Percentiles rank a stretch among this genome's conserved stretches.
phyloP scores from a whole-genome alignment of 1,140 invertebrate genomes.

The Zaprionus vittiger region DNA sequence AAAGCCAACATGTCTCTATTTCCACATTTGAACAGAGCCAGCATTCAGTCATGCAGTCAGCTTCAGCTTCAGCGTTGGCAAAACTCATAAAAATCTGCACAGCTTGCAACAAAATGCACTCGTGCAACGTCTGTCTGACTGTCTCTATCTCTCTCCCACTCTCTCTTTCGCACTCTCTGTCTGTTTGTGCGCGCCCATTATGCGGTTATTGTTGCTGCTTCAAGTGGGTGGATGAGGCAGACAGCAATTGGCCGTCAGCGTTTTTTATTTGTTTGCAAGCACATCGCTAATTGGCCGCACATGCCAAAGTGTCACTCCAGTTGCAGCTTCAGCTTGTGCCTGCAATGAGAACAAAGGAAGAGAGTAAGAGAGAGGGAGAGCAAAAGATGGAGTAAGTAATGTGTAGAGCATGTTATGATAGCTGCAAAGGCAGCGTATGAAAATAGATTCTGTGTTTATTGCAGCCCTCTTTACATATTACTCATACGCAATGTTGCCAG shows the following conservation, averaged over 20 bases:
- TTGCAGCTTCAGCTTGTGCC: neutral
- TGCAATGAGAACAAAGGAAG: neutral
- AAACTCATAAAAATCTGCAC: slow-evolving; percentile 63
- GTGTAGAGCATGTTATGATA: neutral
- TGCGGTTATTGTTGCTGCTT: slow-evolving; percentile 34
- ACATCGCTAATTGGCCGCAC: slow-evolving; percentile 74
- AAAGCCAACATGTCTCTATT: slow-evolving; percentile 82
- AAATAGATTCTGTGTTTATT: neutral
- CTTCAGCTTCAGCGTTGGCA: slow-evolving; percentile 21
- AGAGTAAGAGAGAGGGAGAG: neutral
- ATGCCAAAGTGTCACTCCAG: slow-evolving; percentile 67
- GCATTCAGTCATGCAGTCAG: slow-evolving; percentile 47
- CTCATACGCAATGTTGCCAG: neutral
- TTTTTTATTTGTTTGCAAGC: slow-evolving; percentile 66
- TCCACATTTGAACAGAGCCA: slow-evolving; percentile 62
- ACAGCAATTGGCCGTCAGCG: slow-evolving; percentile 62
- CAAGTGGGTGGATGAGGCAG: slow-evolving; percentile 2
- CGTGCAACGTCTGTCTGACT: slow-evolving; percentile 29
- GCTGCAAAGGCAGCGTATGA: neutral
- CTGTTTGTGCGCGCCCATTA: neutral
- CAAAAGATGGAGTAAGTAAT: neutral
- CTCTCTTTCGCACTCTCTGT: neutral
- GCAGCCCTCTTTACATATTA: neutral
- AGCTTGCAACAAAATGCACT: slow-evolving; percentile 78
- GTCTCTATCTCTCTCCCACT: no score